phyloP scores from a whole-genome alignment of 2,888 invertebrate genomes.

The Temnothorax ravouxi region DNA sequence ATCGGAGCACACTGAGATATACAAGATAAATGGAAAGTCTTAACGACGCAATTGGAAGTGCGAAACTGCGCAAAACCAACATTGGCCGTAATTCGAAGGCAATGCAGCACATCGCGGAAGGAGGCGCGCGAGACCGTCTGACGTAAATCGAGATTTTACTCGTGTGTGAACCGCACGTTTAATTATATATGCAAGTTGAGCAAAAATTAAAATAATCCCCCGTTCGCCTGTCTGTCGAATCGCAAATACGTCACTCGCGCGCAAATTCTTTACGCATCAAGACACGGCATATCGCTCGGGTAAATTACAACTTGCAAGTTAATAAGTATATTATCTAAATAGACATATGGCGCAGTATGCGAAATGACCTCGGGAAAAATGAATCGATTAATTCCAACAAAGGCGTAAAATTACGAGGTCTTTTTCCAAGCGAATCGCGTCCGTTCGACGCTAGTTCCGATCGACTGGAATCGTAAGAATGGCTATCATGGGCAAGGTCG shows the following conservation, averaged over 20 bases:
- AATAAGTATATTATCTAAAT: conserved; percentile 45
- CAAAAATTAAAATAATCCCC: conserved; percentile 8
- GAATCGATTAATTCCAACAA: conserved; percentile 22
- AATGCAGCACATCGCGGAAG: conserved; percentile 12
- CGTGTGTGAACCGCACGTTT: background rate
- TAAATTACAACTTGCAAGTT: conserved; percentile 33
- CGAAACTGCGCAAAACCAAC: conserved; percentile 46
- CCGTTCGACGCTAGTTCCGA: conserved; percentile 43
- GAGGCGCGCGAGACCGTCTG: conserved; percentile 15
- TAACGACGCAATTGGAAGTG: conserved; percentile 42
- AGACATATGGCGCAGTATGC: background rate
- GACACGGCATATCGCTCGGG: background rate
- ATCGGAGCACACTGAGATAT: conserved; percentile 39
- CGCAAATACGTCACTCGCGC: background rate
- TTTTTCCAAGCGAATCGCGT: conserved; percentile 52
- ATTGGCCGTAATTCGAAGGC: conserved; percentile 19
- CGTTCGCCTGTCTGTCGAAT: background rate
- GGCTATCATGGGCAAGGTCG: conserved; percentile 68
- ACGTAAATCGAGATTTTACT: conserved; percentile 17
- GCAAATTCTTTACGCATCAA: background rate
- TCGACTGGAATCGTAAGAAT: conserved; percentile 64
- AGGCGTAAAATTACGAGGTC: background rate
- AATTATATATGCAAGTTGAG: background rate
- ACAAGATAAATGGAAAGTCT: conserved; percentile 47
- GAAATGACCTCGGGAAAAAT: conserved; percentile 12